Evolutionary conservation across 2,888 invertebrate genomes (phyloP).

Genomic region (Mythimna pallens): DNA sequence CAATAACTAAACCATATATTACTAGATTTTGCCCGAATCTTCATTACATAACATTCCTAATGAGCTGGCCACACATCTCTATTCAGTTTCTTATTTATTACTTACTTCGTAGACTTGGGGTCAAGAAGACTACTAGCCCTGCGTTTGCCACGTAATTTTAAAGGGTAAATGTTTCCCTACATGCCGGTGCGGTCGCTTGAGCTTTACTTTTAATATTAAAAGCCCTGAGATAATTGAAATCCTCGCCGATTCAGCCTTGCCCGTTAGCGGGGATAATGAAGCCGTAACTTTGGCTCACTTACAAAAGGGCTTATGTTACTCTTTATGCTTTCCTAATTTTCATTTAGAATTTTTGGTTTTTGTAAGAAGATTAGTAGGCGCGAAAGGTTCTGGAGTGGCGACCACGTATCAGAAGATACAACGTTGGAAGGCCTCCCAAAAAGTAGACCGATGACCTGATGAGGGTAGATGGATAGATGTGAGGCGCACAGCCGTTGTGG

Average conservation of each 20-base stretch:
- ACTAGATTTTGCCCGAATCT: too few species aligned
- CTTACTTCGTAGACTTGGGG: constrained; percentile 44
- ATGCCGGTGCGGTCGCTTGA: constrained; percentile 54
- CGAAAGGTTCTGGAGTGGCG: too few species aligned
- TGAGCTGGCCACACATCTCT: constrained; percentile 23
- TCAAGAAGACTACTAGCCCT: constrained; percentile 62
- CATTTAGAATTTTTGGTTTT: constrained; percentile 2
- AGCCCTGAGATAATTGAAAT: constrained; percentile 73
- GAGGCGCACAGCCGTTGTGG: too few species aligned
- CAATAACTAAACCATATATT: too few species aligned
- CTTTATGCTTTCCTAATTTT: constrained; percentile 35
- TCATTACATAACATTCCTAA: constrained; percentile 11
- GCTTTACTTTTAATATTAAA: constrained; percentile 65
- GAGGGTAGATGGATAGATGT: too few species aligned
- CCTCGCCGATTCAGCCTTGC: constrained; percentile 61
- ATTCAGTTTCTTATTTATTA: constrained; percentile 18
- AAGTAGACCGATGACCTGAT: too few species aligned
- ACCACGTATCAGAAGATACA: too few species aligned
- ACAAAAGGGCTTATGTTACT: constrained; percentile 52
- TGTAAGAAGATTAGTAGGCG: not conserved
- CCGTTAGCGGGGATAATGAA: constrained; percentile 63
- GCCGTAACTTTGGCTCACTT: constrained; percentile 49
- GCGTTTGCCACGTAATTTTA: constrained; percentile 39
- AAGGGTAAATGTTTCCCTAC: constrained; percentile 58
- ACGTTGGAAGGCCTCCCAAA: too few species aligned